Conservation (phyloP, 1,140 invertebrate species). For the Bradysia coprophila region DNA sequence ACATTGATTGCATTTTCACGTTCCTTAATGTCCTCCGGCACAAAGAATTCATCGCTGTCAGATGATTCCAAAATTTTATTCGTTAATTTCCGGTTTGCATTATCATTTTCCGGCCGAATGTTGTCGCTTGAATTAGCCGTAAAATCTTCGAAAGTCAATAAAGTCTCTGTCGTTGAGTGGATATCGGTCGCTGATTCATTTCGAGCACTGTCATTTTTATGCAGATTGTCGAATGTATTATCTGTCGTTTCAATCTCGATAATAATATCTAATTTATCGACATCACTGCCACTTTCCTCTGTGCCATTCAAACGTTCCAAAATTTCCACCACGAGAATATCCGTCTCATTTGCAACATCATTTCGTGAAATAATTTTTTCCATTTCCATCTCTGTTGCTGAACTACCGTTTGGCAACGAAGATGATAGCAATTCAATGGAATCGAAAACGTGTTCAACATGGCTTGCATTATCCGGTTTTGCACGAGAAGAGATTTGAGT, state of each 20-base stretch:
- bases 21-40: slow-evolving; percentile 8
- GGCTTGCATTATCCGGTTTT: not conserved
- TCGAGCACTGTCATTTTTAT: not conserved
- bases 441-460: not conserved
- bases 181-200: not conserved
- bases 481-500: no score
- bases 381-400: not conserved
- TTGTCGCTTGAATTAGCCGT: not conserved
- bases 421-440: not conserved
- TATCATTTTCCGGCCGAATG: not conserved
- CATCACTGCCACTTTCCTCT: not conserved
- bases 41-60: slow-evolving; percentile 15
- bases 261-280: no score
- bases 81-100: not conserved
- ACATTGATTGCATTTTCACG: slow-evolving; percentile 1
- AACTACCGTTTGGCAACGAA: not conserved
- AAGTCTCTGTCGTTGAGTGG: not conserved
- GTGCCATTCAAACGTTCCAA: not conserved
- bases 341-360: not conserved
- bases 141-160: not conserved
- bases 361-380: no score
- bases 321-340: not conserved
- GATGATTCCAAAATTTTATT: slow-evolving; percentile 1
- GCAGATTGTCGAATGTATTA: not conserved
- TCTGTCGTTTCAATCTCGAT: no score